Percentiles rank a stretch among this genome's conserved stretches.
Evolutionary conservation across 2,797 vertebrate species (phyloP).

Genomic region (Clamator glandarius): DNA sequence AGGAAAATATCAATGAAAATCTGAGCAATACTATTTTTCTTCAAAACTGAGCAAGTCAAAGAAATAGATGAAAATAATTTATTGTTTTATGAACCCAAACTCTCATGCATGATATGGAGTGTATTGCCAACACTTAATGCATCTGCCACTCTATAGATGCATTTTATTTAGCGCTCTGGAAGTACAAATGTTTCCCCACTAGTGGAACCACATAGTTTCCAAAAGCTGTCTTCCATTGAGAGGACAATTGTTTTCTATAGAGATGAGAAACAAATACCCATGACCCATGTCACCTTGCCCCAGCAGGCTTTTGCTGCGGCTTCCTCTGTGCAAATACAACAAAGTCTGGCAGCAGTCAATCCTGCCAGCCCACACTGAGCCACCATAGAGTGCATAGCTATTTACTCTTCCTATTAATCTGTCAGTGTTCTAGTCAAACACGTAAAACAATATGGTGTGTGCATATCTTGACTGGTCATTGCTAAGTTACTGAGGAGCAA

Average conservation of each 20-base stretch:
- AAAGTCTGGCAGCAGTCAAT: conserved; percentile 80
- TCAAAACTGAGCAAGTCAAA: background rate
- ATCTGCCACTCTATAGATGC: conserved; percentile 48
- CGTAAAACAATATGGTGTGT: conserved; percentile 87
- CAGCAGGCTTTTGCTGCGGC: conserved; percentile 83
- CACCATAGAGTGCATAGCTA: conserved; percentile 81
- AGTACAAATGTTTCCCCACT: conserved; percentile 72
- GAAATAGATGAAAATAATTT: conserved; percentile 1
- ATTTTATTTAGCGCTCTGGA: conserved; percentile 65
- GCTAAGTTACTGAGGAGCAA: conserved; percentile 82
- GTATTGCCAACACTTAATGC: conserved; percentile 9
- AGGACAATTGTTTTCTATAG: conserved; percentile 85
- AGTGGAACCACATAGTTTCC: conserved; percentile 79
- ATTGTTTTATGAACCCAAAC: background rate
- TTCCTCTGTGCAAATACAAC: conserved; percentile 84
- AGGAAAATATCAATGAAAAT: background rate
- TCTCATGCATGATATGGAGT: background rate
- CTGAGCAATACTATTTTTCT: background rate
- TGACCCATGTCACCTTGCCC: conserved; percentile 86
- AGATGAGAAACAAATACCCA: conserved; percentile 88
- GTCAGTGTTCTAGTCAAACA: conserved; percentile 90
- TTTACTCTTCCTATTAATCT: conserved; percentile 96
- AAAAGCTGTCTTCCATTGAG: conserved; percentile 82
- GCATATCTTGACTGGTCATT: conserved; percentile 86
- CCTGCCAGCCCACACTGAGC: conserved; percentile 81